Percentiles rank a stretch among this genome's conserved stretches.
Conservation (phyloP, 2,113 vertebrate species). For the Centrocercus urophasianus region DNA sequence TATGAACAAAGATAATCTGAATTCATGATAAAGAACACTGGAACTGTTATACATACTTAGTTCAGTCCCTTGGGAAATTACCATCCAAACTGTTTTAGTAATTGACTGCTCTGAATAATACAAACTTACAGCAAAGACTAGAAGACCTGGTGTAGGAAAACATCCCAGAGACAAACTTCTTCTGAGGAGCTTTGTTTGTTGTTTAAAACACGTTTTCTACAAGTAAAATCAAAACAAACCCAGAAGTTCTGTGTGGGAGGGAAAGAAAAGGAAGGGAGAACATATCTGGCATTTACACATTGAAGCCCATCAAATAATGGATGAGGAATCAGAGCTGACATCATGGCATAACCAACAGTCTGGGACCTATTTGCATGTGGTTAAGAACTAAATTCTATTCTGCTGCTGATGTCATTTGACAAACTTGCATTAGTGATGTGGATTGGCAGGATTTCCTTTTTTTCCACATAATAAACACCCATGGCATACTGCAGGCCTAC, state of each 20-base stretch:
- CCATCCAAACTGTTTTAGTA: slow-evolving; percentile 42
- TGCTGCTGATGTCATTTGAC: slow-evolving; percentile 74
- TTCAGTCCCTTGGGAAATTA: slow-evolving; percentile 49
- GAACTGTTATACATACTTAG: slow-evolving; percentile 22
- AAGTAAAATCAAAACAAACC: slow-evolving; percentile 66
- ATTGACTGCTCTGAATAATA: slow-evolving; percentile 67
- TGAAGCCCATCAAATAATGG: slow-evolving; percentile 63
- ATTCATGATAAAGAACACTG: slow-evolving; percentile 55
- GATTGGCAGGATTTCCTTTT: slow-evolving; percentile 66
- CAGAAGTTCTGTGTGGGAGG: slow-evolving; percentile 46
- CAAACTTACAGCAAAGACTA: slow-evolving; percentile 61
- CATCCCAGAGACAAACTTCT: slow-evolving; percentile 59
- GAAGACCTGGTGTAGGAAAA: slow-evolving; percentile 66
- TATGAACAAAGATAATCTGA: slow-evolving; percentile 56
- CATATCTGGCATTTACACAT: not conserved
- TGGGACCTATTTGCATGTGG: slow-evolving; percentile 69
- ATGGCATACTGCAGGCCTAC: not conserved
- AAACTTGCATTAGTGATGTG: slow-evolving; percentile 61
- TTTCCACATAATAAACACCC: slow-evolving; percentile 69
- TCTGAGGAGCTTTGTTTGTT: slow-evolving; percentile 65
- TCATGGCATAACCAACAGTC: slow-evolving; percentile 64
- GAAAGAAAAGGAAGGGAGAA: not conserved
- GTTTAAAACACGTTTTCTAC: slow-evolving; percentile 66
- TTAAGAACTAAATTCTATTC: slow-evolving; percentile 65
- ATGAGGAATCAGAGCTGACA: slow-evolving; percentile 70